A percentile compares a stretch with the other conserved stretches of the same genome.
Evolutionary conservation across 92 coral and sea anemone genomes (phyloP).

Genomic region (Porites divaricata): DNA sequence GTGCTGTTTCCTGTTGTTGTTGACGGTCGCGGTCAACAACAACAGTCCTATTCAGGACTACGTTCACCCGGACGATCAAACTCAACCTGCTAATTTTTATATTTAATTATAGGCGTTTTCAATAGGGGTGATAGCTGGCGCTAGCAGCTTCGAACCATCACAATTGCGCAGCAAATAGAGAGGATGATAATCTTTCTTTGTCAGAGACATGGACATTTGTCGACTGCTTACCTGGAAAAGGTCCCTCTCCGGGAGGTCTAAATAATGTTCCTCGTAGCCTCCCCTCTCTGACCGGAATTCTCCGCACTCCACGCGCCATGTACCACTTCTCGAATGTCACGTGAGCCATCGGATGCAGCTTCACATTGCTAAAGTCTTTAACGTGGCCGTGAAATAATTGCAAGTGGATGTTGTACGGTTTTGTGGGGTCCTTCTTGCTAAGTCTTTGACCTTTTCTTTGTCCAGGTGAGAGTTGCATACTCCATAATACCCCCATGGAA

Average conservation of each 20-base stretch:
- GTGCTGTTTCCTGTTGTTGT: too few species aligned
- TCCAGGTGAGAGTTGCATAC: constrained; percentile 47
- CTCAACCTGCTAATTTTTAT: too few species aligned
- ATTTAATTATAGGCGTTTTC: too few species aligned
- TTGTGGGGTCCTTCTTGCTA: constrained; percentile 49
- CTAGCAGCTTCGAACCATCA: neutral
- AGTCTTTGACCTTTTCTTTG: constrained; percentile 40
- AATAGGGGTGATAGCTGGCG: too few species aligned
- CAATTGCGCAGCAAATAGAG: neutral
- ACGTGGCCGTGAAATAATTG: constrained; percentile 47
- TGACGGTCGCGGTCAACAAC: too few species aligned
- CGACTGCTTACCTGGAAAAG: constrained; percentile 39
- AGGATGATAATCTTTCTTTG: neutral
- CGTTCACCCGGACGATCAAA: too few species aligned
- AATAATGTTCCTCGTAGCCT: constrained; percentile 53
- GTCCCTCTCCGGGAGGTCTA: constrained; percentile 59
- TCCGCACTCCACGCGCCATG: constrained; percentile 49
- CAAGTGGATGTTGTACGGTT: constrained; percentile 37
- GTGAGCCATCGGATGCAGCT: neutral
- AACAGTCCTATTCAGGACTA: too few species aligned
- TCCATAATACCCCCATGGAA: constrained; percentile 56
- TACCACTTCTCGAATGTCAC: constrained; percentile 57
- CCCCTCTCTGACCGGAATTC: constrained; percentile 58
- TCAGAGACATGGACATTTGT: neutral
- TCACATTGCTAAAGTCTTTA: neutral